Base-by-base conservation (phyloP, 2,797 vertebrate species). In the Poeciliopsis turneri region DNA sequence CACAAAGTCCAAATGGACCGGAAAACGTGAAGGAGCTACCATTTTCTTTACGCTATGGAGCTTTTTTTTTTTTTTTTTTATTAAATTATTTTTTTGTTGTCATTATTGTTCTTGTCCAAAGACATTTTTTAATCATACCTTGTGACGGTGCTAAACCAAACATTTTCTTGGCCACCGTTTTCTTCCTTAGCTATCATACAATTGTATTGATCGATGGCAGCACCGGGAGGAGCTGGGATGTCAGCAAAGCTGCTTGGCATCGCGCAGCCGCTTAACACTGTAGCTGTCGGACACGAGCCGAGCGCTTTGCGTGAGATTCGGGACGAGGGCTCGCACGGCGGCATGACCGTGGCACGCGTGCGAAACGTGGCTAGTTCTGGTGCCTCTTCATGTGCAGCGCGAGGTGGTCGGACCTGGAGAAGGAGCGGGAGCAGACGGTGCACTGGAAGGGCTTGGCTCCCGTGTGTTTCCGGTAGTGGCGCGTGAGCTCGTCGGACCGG, bases 371-470 rank as follows among this genome's bases (percentile, higher is more conserved):
- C 94, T 94, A 98, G 95, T 97, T 98, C 95, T 98, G 97, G 91
- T 98, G 97, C 88, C 97, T 95, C 96, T 99, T 99, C 98, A 99
- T 98, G 95, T 99, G 97, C 92, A 98, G 96, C 80, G 97, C 98
- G 83, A 99, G 97, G 94, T 99, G 98, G 82, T 99, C 98, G 0
- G 98, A 99, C 75, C 98, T 97, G 45, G 98, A 99, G 93, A 99
- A 99, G 95, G 97, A 98, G 85, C 98, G 98, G 55, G 96, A 99
- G 94, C 98, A 99, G 86, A 99, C 98, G 0, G 93, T 95, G 2
- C 98, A 99, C 95, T 99, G 97, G 95, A 99, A 99, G 64, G 98
- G 98, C 92, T 99, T 99, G 81, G 98, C 97, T 1, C 98, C 98
- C 0, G 98, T 99, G 96, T 99, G 98, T 91, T 99, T 99, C 84